Base-by-base conservation (phyloP, 2,113 vertebrate genomes). In the Mobula birostris region DNA sequence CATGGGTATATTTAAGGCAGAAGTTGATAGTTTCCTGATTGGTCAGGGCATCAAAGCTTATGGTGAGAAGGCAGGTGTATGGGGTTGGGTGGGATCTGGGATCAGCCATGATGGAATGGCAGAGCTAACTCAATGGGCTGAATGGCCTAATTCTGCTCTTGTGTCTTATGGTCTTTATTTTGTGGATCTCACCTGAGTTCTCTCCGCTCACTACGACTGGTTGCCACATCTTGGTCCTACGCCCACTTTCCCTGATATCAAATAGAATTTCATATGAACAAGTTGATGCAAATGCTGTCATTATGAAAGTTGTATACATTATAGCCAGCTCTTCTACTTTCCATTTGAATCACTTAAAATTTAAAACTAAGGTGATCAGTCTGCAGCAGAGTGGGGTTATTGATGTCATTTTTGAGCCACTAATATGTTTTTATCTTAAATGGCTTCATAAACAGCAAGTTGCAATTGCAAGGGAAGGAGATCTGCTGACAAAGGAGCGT, bases 401-500 rank as follows among this genome's bases (percentile, higher is more conserved):
- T 21, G 36, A 40, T 40, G 2, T 94, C 7, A 32, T 40, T 68
- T 27, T 19, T 15, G n/a, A 94, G 40, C 27, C n/a, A n/a, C 27
- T 63, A 27, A 56, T 29, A 32, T 48, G 36, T 70, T 56, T 76
- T 56, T 93, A 48, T 12, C 74, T 72, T 27, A 79, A 24, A 15
- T 32, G 32, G 21, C 61, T 88, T 82, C 24, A 61, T 11, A 79
- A 2, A 24, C 29, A 98, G 98, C 98, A 98, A 98, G 98, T 98
- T 70, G 98, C 98, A 27, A 98, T 98, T 0, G 98, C 98, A 0
- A 96, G 97, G 91, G 98, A 98, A 94, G 98, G 98, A 1, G 98
- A 98, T 95, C 77, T 98, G 95, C 96, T 98, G 96, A 98, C 98
- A 78, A 98, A 98, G 95, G 98, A 98, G 70, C 96, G 98, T 1